phyloP scores from a whole-genome alignment of 2,888 invertebrate genomes.

The Caprella mutica region DNA sequence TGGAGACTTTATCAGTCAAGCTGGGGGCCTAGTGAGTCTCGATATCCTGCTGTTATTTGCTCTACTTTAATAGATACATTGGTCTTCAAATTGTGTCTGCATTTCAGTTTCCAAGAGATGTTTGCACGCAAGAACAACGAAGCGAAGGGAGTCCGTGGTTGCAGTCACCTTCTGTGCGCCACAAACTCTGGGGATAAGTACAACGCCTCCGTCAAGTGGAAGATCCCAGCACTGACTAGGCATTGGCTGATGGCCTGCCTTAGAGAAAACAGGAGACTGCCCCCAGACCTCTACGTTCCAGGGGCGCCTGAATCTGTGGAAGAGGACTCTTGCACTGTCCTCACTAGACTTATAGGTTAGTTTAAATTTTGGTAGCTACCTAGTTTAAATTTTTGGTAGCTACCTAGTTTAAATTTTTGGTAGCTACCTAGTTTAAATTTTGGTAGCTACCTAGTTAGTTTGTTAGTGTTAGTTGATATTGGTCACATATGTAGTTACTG shows the following conservation, averaged over 20 bases:
- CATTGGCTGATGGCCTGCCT: constrained; percentile 67
- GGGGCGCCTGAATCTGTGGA: constrained; percentile 34
- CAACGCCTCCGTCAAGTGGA: constrained; percentile 62
- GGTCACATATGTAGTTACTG: too few relatives aligned
- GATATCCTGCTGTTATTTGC: too few relatives aligned
- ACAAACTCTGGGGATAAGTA: constrained; percentile 63
- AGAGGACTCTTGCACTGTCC: constrained; percentile 41
- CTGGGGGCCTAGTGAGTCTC: constrained; percentile 60
- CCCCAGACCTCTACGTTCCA: constrained; percentile 36
- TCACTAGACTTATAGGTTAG: too few relatives aligned
- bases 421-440: too few relatives aligned
- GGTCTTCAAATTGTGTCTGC: not conserved
- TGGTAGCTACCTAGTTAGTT: too few relatives aligned
- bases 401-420: too few relatives aligned
- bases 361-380: too few relatives aligned
- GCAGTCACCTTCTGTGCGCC: constrained; percentile 70
- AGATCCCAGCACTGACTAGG: constrained; percentile 62
- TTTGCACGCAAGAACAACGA: constrained; percentile 50
- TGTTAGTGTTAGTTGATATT: too few relatives aligned
- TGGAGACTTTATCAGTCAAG: constrained; percentile 55
- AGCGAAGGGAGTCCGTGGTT: constrained; percentile 49
- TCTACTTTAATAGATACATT: not conserved
- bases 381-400: too few relatives aligned
- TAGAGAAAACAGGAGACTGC: constrained; percentile 45
- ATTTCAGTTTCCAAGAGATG: constrained; percentile 51